phyloP scores from a whole-genome alignment of 2,797 vertebrate genomes.

The Sebastes vulpes region DNA sequence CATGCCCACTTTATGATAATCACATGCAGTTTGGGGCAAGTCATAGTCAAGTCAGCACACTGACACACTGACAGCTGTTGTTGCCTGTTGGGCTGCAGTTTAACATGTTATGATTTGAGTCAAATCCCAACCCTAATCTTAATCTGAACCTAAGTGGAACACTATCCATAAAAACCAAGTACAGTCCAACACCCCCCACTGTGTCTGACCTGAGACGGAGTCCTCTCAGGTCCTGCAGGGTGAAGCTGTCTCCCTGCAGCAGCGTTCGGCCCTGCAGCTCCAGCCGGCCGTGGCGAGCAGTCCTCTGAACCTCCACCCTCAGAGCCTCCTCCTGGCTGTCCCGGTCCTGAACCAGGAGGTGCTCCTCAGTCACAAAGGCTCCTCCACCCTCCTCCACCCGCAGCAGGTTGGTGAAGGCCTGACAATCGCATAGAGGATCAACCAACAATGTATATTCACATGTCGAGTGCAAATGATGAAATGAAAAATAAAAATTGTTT shows the following conservation, averaged over 20 bases:
- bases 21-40: too few species aligned
- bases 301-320: slow-evolving; percentile 66
- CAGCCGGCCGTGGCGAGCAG: slow-evolving; percentile 59
- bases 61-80: too few species aligned
- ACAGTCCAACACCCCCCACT: neutral
- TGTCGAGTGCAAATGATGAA: neutral
- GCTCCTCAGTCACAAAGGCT: slow-evolving; percentile 79
- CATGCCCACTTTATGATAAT: too few species aligned
- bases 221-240: slow-evolving; percentile 71
- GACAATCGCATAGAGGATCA: neutral
- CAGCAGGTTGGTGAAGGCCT: slow-evolving; percentile 85
- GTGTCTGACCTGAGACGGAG: slow-evolving; percentile 75
- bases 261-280: slow-evolving; percentile 74
- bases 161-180: neutral
- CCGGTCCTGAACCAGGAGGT: slow-evolving; percentile 77
- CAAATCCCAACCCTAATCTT: neutral
- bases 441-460: neutral
- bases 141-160: neutral
- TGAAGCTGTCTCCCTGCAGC: slow-evolving; percentile 70
- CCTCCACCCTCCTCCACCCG: slow-evolving; percentile 81
- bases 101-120: too few species aligned
- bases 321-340: slow-evolving; percentile 78
- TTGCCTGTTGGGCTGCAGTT: too few species aligned
- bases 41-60: too few species aligned
- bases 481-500: neutral